Percentiles rank a stretch among this genome's conserved stretches.
Conservation (phyloP, 92 coral and sea anemone genomes). For the Palythoa caribaeorum region DNA sequence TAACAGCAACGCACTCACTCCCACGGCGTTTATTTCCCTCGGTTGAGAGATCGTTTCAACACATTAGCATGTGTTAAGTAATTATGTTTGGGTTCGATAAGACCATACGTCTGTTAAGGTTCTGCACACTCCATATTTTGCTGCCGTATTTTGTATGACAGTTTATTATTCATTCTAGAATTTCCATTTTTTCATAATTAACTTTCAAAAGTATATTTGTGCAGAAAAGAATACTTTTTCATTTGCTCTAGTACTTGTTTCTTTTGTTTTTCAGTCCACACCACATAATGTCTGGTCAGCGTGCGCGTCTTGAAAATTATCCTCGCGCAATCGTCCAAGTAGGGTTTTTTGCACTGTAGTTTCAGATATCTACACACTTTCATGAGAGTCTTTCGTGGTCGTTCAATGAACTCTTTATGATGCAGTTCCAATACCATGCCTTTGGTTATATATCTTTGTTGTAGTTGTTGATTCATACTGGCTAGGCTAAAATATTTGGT, state of each 20-base stretch:
- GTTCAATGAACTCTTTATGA: conserved; percentile 28
- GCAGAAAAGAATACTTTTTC: conserved; percentile 27
- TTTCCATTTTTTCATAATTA: not conserved
- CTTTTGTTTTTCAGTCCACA: conserved; percentile 44
- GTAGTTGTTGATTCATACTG: conserved; percentile 34
- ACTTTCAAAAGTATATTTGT: conserved; percentile 27
- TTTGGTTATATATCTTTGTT: not conserved
- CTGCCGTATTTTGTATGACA: not conserved
- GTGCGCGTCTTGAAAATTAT: conserved; percentile 38
- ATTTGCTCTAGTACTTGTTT: conserved; percentile 19
- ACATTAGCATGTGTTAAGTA: not conserved
- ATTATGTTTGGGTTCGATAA: not conserved
- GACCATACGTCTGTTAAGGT: not conserved
- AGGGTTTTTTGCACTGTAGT: conserved; percentile 41
- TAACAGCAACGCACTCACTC: too few relatives aligned
- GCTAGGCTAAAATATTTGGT: conserved; percentile 36
- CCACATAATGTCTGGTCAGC: conserved; percentile 43
- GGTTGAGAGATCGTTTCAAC: not conserved
- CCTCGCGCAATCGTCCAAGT: conserved; percentile 47
- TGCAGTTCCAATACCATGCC: conserved; percentile 36
- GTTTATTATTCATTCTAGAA: not conserved
- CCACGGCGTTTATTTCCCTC: too few relatives aligned
- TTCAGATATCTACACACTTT: conserved; percentile 41
- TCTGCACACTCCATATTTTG: not conserved
- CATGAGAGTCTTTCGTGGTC: conserved; percentile 42